These are phyloP conservation scores for Bubo blakistoni DNA, from an alignment of 2,113 vertebrate genomes.

Conservation along the genomic window DNA sequence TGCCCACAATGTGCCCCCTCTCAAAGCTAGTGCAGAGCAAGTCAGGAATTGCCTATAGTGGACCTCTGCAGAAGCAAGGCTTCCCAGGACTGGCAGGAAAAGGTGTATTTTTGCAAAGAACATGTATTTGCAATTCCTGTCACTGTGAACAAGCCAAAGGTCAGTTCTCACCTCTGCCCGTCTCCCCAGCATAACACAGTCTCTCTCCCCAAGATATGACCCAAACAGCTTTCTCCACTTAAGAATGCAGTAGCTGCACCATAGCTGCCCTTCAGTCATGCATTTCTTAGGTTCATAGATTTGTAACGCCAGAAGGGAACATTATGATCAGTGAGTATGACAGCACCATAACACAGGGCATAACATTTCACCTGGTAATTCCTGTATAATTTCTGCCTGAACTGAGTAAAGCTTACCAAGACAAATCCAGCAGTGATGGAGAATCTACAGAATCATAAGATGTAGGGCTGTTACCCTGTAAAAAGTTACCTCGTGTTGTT, in stretches of 20 bases:
- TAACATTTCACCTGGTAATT: conserved; percentile 47
- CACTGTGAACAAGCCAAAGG: conserved; percentile 12
- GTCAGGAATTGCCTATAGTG: background rate
- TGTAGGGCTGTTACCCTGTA: background rate
- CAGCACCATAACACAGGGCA: background rate
- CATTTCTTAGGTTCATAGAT: background rate
- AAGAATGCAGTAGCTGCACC: conserved; percentile 7
- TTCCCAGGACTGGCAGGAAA: background rate
- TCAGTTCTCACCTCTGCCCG: background rate
- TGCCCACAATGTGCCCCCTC: fast-evolving
- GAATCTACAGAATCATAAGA: background rate
- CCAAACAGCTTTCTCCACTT: background rate
- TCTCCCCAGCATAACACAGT: background rate
- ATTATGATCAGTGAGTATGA: conserved; percentile 21
- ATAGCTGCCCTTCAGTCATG: background rate
- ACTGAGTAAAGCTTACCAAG: background rate
- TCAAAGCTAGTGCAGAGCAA: background rate
- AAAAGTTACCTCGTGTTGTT: background rate
- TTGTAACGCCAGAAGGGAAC: conserved; percentile 32
- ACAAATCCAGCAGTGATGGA: background rate
- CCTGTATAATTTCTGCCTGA: background rate
- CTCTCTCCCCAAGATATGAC: background rate
- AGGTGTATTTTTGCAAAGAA: background rate
- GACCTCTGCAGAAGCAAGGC: background rate
- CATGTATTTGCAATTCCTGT: background rate